Evolutionary conservation across 2,888 invertebrate genomes (phyloP).

Genomic region (Cephus rjabovi): DNA sequence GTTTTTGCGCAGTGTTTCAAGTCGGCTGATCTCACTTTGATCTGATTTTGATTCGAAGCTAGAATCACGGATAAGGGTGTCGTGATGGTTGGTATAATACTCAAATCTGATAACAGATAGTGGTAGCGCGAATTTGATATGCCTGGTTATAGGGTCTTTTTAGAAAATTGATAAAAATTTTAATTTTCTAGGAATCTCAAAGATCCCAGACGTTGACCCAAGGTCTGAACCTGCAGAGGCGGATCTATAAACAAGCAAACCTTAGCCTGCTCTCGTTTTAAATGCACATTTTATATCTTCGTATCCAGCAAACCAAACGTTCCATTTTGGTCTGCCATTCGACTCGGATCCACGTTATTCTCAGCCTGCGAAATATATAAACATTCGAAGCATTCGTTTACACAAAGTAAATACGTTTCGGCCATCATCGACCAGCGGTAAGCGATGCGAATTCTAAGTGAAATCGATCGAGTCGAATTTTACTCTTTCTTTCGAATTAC

Average conservation of each 20-base stretch:
- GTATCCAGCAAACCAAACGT: not conserved
- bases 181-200: not conserved
- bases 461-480: not conserved
- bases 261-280: constrained; percentile 32
- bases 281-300: constrained; percentile 24
- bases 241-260: constrained; percentile 32
- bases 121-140: not conserved
- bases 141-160: not conserved
- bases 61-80: not conserved
- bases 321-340: not conserved
- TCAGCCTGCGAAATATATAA: not conserved
- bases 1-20: not conserved
- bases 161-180: not conserved
- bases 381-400: not conserved
- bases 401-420: not conserved
- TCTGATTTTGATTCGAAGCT: not conserved
- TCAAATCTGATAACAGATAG: not conserved
- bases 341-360: not conserved
- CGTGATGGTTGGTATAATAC: not conserved
- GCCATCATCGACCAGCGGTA: not conserved
- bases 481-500: not conserved
- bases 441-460: not conserved
- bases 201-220: not conserved
- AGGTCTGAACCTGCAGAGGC: constrained; percentile 16
- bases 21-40: not conserved